phyloP scores from a whole-genome alignment of 2,113 vertebrate species.

The Rissa tridactyla region DNA sequence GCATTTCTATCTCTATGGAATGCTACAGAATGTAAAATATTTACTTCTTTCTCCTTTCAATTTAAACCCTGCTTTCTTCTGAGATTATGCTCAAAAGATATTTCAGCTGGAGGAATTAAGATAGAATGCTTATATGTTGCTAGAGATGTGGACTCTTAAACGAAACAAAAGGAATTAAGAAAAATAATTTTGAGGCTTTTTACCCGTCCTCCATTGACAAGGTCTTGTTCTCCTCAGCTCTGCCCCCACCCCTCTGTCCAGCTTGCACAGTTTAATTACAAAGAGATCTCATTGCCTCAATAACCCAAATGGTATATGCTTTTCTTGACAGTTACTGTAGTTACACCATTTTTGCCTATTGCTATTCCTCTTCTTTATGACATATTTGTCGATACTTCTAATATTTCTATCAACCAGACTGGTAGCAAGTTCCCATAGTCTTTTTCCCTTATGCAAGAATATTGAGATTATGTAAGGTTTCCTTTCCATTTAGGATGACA shows the following conservation, averaged over 20 bases:
- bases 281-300: neutral
- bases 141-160: neutral
- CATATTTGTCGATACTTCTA: neutral
- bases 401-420: neutral
- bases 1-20: slow-evolving; percentile 50
- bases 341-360: neutral
- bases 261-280: neutral
- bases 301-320: neutral
- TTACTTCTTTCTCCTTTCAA: slow-evolving; percentile 8
- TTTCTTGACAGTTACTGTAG: neutral
- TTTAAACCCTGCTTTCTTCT: slow-evolving; percentile 22
- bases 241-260: neutral
- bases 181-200: neutral
- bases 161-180: neutral
- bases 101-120: neutral
- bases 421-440: neutral
- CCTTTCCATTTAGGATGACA: neutral
- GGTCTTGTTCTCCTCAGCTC: neutral
- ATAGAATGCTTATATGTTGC: neutral
- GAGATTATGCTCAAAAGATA: neutral
- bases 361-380: neutral
- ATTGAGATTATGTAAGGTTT: neutral
- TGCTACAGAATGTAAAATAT: slow-evolving; percentile 27
- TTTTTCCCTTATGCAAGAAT: neutral
- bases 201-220: neutral